Evolutionary conservation across 2,113 vertebrate species (phyloP), one percentile per base, ranked within the genome.

Genomic region (Gopherus evgoodei): DNA sequence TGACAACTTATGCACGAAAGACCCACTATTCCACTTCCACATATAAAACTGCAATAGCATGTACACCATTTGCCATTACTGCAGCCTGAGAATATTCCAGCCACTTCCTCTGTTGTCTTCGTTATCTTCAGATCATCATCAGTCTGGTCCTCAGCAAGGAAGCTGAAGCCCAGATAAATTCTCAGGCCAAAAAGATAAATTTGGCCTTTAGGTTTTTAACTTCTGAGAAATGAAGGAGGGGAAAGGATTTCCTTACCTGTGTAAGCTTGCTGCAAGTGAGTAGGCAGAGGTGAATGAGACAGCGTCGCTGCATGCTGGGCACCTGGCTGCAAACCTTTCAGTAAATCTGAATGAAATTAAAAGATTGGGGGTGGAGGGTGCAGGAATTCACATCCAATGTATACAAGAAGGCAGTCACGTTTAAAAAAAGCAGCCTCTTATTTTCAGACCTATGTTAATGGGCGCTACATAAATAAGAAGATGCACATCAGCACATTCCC

Each of bases 251-350:
- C 88, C 93, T 99, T 99, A 99, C 99, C 99, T 99, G 99, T 98
- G 97, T 99, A 99, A 97, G 99, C 98, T 98, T 99, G 99, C 98
- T 99, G 99, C 98, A 99, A 98, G 95, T 99, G 99, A 98, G 99
- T 98, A 99, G 99, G 99, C 98, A 99, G 98, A 98, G 98, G 98
- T 98, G 99, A 97, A 83, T 98, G 98, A 97, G 98, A 98, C 97
- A 98, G 98, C 3, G 98, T 94, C 90, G 98, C 97, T 98, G 98
- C 89, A 11, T 98, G 99, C 98, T 99, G 99, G 97, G 98, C 98
- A 98, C 99, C 99, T 97, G 99, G 99, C 98, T 99, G 99, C 98
- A 99, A 99, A 98, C 99, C 99, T 98, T 99, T 99, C 97, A 99
- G 99, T 98, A 99, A 98, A 98, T 99, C 99, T 99, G 98, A 97